Conservation (phyloP, 2,888 invertebrate genomes). For the Monochamus alternatus region DNA sequence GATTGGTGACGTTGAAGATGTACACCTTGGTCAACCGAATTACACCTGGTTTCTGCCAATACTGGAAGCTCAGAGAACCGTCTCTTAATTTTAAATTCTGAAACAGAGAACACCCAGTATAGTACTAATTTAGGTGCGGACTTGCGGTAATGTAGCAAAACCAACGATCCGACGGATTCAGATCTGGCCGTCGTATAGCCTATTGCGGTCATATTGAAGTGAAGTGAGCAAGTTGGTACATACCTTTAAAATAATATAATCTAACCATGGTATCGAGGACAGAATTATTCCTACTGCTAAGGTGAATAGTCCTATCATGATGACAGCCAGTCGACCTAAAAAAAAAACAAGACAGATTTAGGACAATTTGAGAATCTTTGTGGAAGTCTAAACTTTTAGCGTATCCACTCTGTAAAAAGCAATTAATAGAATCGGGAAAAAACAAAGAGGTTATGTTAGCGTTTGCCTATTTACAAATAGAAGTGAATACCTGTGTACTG, state of each 20-base stretch:
- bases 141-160: no score
- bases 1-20: conserved; percentile 91
- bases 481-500: conserved; percentile 26
- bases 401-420: not conserved
- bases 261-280: conserved; percentile 90
- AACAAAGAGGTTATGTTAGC: not conserved
- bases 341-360: conserved; percentile 65
- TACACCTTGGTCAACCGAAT: conserved; percentile 88
- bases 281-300: conserved; percentile 86
- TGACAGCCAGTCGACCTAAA: conserved; percentile 86
- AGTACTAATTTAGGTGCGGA: no score
- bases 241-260: conserved; percentile 90
- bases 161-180: not conserved
- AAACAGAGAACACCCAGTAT: conserved; percentile 53
- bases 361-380: no score
- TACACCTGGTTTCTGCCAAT: conserved; percentile 92
- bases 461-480: not conserved
- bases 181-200: not conserved
- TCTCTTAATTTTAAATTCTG: conserved; percentile 90
- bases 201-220: not conserved
- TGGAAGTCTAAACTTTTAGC: not conserved
- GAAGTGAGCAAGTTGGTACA: conserved; percentile 59
- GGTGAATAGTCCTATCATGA: conserved; percentile 86
- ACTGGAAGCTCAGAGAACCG: conserved; percentile 88
- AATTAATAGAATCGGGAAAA: not conserved